These are phyloP conservation scores for Arvicanthis niloticus DNA, from an alignment of 2,113 vertebrate species.

Conservation along the genomic window DNA sequence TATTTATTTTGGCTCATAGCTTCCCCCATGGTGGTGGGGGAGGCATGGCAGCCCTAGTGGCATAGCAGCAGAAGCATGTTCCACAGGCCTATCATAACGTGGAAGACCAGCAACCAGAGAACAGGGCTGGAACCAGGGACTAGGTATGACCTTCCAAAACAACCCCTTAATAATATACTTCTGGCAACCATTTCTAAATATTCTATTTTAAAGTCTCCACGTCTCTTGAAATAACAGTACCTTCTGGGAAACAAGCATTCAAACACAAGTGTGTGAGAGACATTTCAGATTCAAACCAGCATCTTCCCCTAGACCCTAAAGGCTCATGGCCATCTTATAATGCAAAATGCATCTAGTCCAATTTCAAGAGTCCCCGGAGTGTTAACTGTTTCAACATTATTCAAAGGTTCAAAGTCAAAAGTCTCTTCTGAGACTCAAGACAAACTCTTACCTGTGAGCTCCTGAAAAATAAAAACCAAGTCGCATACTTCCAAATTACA, in stretches of 20 bases:
- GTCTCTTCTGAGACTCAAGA: neutral
- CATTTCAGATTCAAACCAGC: neutral
- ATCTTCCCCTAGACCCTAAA: neutral
- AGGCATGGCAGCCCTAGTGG: neutral
- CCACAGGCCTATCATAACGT: neutral
- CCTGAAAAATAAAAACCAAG: neutral
- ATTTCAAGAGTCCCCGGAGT: neutral
- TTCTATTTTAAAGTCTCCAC: neutral
- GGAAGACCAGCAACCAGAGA: neutral
- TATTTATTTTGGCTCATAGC: neutral
- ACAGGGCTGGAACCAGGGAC: neutral
- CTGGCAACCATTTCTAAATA: neutral
- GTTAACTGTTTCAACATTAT: conserved; percentile 4
- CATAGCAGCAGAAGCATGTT: neutral
- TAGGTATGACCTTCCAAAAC: neutral
- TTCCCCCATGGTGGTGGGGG: neutral
- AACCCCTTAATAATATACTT: neutral
- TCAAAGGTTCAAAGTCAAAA: conserved; percentile 16
- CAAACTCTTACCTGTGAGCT: conserved; percentile 19
- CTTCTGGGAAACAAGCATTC: neutral
- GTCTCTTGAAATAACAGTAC: neutral
- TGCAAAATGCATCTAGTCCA: conserved; percentile 8
- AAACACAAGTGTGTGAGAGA: neutral
- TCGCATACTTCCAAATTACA: neutral
- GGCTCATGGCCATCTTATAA: neutral